A percentile compares a stretch with the other conserved stretches of the same genome.
phyloP scores from a whole-genome alignment of 1,140 invertebrate genomes.

The Frieseomelitta varia region DNA sequence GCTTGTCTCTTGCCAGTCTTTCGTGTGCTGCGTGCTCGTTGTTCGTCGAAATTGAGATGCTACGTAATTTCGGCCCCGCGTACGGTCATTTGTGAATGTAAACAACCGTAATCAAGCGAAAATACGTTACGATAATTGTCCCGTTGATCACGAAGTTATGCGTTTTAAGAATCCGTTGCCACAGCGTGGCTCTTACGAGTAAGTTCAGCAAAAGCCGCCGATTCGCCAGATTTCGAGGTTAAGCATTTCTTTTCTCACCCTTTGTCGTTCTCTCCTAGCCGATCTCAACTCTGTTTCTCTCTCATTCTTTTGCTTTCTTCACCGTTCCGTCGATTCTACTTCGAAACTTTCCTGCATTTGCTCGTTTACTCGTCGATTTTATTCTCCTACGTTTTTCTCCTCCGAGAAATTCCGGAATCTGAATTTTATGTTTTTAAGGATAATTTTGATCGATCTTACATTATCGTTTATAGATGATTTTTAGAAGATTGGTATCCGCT shows the following conservation, averaged over 20 bases:
- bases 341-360: not conserved
- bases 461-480: not conserved
- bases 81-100: not conserved
- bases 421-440: not conserved
- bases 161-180: slow-evolving; percentile 74
- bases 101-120: not conserved
- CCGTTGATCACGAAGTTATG: slow-evolving; percentile 56
- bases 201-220: slow-evolving; percentile 64
- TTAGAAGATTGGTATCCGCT: not conserved
- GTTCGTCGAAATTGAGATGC: slow-evolving; percentile 48
- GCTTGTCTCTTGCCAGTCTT: slow-evolving; percentile 37
- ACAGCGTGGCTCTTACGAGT: slow-evolving; percentile 78
- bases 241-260: slow-evolving; percentile 43
- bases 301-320: not conserved
- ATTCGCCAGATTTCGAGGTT: slow-evolving; percentile 63
- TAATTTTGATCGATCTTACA: not conserved
- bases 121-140: not conserved
- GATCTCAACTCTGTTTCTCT: not conserved
- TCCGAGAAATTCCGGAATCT: not conserved
- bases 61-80: not conserved
- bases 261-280: not conserved
- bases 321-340: not conserved
- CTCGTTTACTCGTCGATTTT: not conserved
- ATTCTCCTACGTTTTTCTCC: not conserved
- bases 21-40: slow-evolving; percentile 38